Conservation (phyloP, 1,140 invertebrate species). For the Heliconius hermathena region DNA sequence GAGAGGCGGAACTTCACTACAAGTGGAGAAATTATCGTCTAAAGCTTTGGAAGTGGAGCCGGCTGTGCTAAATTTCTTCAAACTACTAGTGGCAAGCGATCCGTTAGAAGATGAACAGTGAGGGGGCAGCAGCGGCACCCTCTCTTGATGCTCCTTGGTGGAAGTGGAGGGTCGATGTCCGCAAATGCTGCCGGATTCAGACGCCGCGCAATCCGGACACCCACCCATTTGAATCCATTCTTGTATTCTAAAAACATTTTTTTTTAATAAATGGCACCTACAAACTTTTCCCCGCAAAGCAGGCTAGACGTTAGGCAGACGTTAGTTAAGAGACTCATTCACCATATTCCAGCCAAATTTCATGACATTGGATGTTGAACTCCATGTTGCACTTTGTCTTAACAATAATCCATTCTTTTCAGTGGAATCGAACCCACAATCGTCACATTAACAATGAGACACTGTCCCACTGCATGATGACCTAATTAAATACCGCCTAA, state of each 20-base stretch:
- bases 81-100: conserved; percentile 65
- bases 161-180: conserved; percentile 53
- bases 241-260: conserved; percentile 42
- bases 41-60: conserved; percentile 60
- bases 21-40: conserved; percentile 70
- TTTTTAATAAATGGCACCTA: no score
- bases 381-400: no score
- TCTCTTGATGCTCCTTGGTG: conserved; percentile 59
- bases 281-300: no score
- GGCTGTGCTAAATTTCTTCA: conserved; percentile 65
- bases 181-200: conserved; percentile 57
- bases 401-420: no score
- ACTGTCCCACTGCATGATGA: no score
- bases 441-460: no score
- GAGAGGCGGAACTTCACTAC: conserved; percentile 69
- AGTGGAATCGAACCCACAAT: no score
- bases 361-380: no score
- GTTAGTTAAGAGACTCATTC: no score
- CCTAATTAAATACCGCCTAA: no score
- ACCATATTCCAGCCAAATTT: no score
- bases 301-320: no score
- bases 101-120: conserved; percentile 74
- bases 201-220: conserved; percentile 59
- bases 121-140: conserved; percentile 63
- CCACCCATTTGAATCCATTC: conserved; percentile 74